Evolutionary conservation across 2,113 vertebrate species (phyloP).

Genomic region (Dolichallabes microphthalmus): DNA sequence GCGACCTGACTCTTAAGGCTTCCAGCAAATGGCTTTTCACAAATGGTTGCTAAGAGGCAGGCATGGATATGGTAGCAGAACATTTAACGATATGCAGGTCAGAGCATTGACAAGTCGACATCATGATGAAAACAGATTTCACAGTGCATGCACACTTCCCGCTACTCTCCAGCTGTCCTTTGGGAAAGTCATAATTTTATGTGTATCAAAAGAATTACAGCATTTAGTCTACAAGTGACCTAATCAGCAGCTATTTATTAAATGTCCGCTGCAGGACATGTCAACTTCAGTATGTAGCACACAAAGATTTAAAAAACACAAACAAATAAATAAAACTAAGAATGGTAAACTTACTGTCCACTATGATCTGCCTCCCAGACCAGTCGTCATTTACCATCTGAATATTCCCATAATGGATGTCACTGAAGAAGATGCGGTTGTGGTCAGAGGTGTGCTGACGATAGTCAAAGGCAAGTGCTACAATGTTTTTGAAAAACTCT

Average conservation of each 20-base stretch:
- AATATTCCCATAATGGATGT: slow-evolving; percentile 95
- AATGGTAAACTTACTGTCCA: slow-evolving; percentile 85
- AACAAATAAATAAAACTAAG: neutral
- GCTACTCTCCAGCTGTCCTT: neutral
- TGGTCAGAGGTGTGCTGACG: slow-evolving; percentile 77
- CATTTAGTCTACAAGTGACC: neutral
- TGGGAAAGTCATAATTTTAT: slow-evolving; percentile 15
- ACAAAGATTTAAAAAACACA: neutral
- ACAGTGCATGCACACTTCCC: neutral
- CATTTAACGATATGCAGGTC: slow-evolving; percentile 44
- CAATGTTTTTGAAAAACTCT: slow-evolving; percentile 89
- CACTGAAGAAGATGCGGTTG: slow-evolving; percentile 96
- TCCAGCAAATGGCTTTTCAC: slow-evolving; percentile 61
- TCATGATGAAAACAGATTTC: slow-evolving; percentile 34
- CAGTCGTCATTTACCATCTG: slow-evolving; percentile 96
- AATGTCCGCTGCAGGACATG: neutral
- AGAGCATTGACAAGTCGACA: slow-evolving; percentile 43
- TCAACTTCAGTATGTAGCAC: neutral
- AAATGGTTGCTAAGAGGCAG: slow-evolving; percentile 50
- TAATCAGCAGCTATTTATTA: slow-evolving; percentile 28
- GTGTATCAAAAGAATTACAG: neutral
- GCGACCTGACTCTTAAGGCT: slow-evolving; percentile 57
- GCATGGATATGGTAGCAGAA: slow-evolving; percentile 41
- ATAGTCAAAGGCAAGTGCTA: slow-evolving; percentile 92
- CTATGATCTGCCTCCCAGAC: slow-evolving; percentile 82